Percentiles rank a stretch among this genome's conserved stretches.
These are phyloP conservation scores for Antrozous pallidus DNA, from an alignment of 2,797 vertebrate genomes.

Conservation along the genomic window DNA sequence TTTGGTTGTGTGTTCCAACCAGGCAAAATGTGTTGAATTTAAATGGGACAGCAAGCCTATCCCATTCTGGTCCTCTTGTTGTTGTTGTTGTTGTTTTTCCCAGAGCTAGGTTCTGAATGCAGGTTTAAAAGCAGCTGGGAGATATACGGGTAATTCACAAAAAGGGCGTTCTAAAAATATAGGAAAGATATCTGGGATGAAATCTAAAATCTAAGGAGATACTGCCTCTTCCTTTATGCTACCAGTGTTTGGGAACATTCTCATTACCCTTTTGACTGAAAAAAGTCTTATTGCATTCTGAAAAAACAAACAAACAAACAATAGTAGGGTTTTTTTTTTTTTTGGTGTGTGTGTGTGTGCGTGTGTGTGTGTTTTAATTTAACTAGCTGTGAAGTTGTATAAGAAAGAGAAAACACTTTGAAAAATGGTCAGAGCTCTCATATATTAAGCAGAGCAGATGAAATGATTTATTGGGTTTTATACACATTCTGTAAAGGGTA, in stretches of 20 bases:
- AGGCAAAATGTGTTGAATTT: conserved; percentile 16
- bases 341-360: conserved; percentile 30
- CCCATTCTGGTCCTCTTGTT: neutral
- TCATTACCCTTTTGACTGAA: conserved; percentile 59
- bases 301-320: conserved; percentile 58
- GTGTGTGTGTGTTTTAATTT: conserved; percentile 50
- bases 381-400: conserved; percentile 65
- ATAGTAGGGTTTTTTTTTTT: neutral
- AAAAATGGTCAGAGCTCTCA: conserved; percentile 71
- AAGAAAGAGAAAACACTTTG: conserved; percentile 77
- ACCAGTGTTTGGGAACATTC: conserved; percentile 59
- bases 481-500: conserved; percentile 85
- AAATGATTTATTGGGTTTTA: conserved; percentile 89
- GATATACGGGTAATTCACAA: conserved; percentile 58
- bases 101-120: neutral
- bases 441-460: conserved; percentile 85
- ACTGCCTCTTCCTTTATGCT: conserved; percentile 66
- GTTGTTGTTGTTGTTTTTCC: neutral
- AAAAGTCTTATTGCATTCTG: conserved; percentile 65
- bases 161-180: conserved; percentile 65
- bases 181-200: conserved; percentile 66
- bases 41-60: conserved; percentile 3
- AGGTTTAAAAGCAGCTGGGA: conserved; percentile 56
- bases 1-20: neutral
- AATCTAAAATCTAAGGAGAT: conserved; percentile 59